A percentile compares a stretch with the other conserved stretches of the same genome.
Conservation (phyloP, 2,113 vertebrate species). For the Notarius quadriscutis region DNA sequence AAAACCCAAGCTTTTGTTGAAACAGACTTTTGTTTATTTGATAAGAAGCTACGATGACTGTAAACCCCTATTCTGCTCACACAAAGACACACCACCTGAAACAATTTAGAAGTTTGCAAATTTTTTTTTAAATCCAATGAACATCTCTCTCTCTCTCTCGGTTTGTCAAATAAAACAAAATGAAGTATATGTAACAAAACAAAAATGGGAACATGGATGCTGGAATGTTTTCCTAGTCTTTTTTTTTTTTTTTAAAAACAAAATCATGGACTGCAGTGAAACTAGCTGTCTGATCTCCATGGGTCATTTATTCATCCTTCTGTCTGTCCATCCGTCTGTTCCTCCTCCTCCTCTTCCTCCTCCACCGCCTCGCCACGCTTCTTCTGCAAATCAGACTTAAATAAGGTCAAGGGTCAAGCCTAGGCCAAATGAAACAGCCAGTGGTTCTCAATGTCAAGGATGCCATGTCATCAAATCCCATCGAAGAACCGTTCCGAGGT, state of each 20-base stretch:
- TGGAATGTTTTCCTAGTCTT: slow-evolving; percentile 37
- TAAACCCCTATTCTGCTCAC: slow-evolving; percentile 3
- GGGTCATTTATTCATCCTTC: not conserved
- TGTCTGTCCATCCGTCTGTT: slow-evolving; percentile 12
- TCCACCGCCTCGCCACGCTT: slow-evolving; percentile 28
- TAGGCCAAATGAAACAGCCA: not conserved
- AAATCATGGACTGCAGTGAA: slow-evolving; percentile 19
- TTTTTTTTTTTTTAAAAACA: not conserved
- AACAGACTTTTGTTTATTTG: slow-evolving; percentile 32
- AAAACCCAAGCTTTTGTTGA: not conserved
- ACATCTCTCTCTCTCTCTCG: no score
- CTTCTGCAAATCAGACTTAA: slow-evolving; percentile 26
- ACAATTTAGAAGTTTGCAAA: not conserved
- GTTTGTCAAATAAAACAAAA: slow-evolving; percentile 21
- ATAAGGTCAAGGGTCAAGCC: not conserved
- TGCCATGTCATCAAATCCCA: no score
- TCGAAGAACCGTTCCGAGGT: no score
- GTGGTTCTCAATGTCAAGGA: no score
- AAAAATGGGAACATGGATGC: slow-evolving; percentile 27
- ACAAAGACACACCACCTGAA: slow-evolving; percentile 3
- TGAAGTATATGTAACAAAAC: slow-evolving; percentile 26
- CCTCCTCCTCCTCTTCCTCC: slow-evolving; percentile 20
- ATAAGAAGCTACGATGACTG: slow-evolving; percentile 36
- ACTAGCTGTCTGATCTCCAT: not conserved
- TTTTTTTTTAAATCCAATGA: not conserved